Base-by-base conservation (phyloP, 2,797 vertebrate species). In the Bradypodion ventrale region DNA sequence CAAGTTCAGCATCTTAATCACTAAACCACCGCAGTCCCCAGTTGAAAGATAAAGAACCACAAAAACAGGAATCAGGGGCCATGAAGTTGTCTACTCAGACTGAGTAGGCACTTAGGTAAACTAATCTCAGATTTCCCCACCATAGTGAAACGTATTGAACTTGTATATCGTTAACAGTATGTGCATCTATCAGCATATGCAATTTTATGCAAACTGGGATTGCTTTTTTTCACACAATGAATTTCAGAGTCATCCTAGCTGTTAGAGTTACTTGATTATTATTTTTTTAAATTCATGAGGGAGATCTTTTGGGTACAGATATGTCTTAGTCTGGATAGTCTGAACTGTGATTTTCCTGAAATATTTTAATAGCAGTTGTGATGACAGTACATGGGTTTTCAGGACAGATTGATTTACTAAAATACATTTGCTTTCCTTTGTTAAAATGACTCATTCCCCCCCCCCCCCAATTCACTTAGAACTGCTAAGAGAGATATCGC, bases 401-500 rank as follows among this genome's bases (percentile, higher is more conserved):
- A 76, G 78, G 73, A 80, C 13, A 52, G 21, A 27, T 6, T 46
- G 6, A 23, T 73, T 66, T n/a, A 56, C 88, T 49, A 42, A 85
- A 87, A 88, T 85, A 2, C 3, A 1, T 87, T 75, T 89, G 78
- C 1, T 9, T 76, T n/a, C 73, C 60, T 19, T 21, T 69, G n/a
- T 15, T 37, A 65, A 80, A 78, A 78, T 32, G 65, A 32, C 1
- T 80, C 42, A 83, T 88, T 91, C 85, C 49, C 68, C 56, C 68
- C 56, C 15, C 6, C 77, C 60, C 65, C n/a, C n/a, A n/a, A n/a
- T 75, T 19, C 52, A 1, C 16, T 75, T 56, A 56, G 69, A 84
- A 5, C 83, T 82, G 12, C 76, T 92, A 85, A 69, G 35, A 40
- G 75, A 78, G 68, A 84, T 63, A 60, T 69, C 44, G 76, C n/a